Evolutionary conservation across 2,888 invertebrate species (phyloP).

Genomic region (Taphrorychus bicolor): DNA sequence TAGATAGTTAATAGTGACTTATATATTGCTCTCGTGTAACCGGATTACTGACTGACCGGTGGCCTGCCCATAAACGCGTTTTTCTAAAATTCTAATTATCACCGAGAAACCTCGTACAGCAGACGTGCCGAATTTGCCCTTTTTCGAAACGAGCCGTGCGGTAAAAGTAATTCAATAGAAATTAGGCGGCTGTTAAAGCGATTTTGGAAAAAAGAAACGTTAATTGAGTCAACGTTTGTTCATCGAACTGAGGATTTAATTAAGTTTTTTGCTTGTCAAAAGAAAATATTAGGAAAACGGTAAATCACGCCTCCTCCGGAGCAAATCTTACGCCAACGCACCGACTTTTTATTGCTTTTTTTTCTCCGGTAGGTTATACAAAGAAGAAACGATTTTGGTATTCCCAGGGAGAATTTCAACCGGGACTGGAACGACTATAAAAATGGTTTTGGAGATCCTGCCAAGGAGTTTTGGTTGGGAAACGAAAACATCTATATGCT

Average conservation of each 20-base stretch:
- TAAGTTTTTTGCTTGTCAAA: neutral
- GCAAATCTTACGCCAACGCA: neutral
- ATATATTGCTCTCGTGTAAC: neutral
- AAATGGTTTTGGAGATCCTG: slow-evolving; percentile 90
- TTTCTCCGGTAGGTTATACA: slow-evolving; percentile 81
- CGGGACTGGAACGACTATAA: slow-evolving; percentile 93
- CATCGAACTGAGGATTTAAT: neutral
- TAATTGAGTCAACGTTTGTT: slow-evolving; percentile 5
- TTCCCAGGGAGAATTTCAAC: slow-evolving; percentile 89
- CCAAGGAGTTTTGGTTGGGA: slow-evolving; percentile 90
- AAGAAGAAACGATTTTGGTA: slow-evolving; percentile 85
- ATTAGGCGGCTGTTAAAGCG: neutral
- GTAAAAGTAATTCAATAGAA: neutral
- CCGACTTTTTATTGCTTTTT: neutral
- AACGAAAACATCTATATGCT: slow-evolving; percentile 94
- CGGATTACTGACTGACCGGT: neutral
- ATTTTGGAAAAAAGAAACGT: neutral
- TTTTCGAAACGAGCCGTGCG: neutral
- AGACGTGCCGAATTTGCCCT: neutral
- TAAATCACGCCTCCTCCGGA: neutral
- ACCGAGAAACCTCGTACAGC: neutral
- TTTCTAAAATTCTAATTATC: neutral
- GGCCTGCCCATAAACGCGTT: neutral
- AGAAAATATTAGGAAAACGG: neutral
- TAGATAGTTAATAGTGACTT: slow-evolving; percentile 8